These are phyloP conservation scores for Phalangium opilio DNA, from an alignment of 2,888 invertebrate species.

Conservation along the genomic window DNA sequence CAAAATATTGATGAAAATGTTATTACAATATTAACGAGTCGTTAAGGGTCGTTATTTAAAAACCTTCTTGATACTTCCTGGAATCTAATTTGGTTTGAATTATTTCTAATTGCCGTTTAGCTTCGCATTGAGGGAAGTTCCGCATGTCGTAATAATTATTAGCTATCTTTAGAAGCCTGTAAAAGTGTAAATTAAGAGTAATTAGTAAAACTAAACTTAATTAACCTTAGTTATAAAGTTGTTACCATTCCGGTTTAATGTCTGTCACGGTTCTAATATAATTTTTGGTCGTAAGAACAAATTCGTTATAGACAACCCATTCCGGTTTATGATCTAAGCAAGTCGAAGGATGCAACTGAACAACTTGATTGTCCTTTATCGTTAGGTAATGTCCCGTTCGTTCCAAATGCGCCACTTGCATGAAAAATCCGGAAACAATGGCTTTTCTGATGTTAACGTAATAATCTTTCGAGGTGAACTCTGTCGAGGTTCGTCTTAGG, in stretches of 20 bases:
- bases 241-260: slow-evolving; percentile 69
- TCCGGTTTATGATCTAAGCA: slow-evolving; percentile 99
- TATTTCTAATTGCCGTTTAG: slow-evolving; percentile 75
- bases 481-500: slow-evolving; percentile 84
- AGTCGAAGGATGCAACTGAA: slow-evolving; percentile 96
- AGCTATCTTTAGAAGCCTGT: slow-evolving; percentile 76
- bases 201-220: too few relatives aligned
- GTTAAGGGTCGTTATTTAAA: slow-evolving; percentile 35
- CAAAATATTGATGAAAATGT: too few relatives aligned
- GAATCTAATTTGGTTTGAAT: slow-evolving; percentile 73
- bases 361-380: slow-evolving; percentile 97
- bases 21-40: too few relatives aligned
- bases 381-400: slow-evolving; percentile 95
- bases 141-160: slow-evolving; percentile 97
- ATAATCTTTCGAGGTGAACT: slow-evolving; percentile 96
- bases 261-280: slow-evolving; percentile 98
- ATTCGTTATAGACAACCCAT: slow-evolving; percentile 99
- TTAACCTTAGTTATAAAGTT: too few relatives aligned
- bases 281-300: slow-evolving; percentile 97
- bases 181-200: slow-evolving; percentile 12
- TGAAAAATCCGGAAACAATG: slow-evolving; percentile 95
- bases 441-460: slow-evolving; percentile 98
- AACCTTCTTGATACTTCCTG: slow-evolving; percentile 73
- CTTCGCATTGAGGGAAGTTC: slow-evolving; percentile 97
- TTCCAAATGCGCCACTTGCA: slow-evolving; percentile 99